Evolutionary conservation across 2,888 invertebrate genomes (phyloP).

Genomic region (Kuschelorhynchus macadamiae): DNA sequence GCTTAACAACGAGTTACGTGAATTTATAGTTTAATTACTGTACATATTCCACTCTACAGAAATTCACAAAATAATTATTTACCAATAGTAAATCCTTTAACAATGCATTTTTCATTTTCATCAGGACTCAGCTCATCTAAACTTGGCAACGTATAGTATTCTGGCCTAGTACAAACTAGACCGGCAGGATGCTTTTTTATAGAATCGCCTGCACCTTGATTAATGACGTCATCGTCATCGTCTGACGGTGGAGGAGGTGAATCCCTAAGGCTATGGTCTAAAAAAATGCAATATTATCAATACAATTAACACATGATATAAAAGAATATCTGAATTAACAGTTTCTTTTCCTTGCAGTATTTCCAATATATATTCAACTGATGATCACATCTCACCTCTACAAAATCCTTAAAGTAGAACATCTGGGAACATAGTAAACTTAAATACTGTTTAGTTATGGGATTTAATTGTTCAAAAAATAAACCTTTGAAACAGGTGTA

Average conservation of each 20-base stretch:
- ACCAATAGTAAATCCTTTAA: conserved; percentile 91
- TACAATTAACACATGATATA: not conserved
- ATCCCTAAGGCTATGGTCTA: conserved; percentile 28
- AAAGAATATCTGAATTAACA: conserved; percentile 4
- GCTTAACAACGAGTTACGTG: too few species aligned
- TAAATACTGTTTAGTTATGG: too few species aligned
- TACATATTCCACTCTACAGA: too few species aligned
- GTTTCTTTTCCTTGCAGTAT: too few species aligned
- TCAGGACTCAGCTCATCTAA: conserved; percentile 83
- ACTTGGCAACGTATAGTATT: conserved; percentile 93
- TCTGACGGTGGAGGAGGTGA: conserved; percentile 42
- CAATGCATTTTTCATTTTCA: conserved; percentile 84
- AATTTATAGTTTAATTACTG: too few species aligned
- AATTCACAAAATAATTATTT: too few species aligned
- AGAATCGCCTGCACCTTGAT: conserved; percentile 35
- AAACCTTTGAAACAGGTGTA: too few species aligned
- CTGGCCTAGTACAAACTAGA: conserved; percentile 81
- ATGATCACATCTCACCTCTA: too few species aligned
- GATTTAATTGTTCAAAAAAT: too few species aligned
- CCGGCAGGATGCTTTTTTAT: conserved; percentile 75
- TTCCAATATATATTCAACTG: too few species aligned
- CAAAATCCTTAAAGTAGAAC: too few species aligned
- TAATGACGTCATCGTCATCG: conserved; percentile 45
- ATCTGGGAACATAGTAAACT: too few species aligned
- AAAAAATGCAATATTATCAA: conserved; percentile 7